Base-by-base conservation (phyloP, 2,888 invertebrate genomes). In the Pachycephus smyrnensis region DNA sequence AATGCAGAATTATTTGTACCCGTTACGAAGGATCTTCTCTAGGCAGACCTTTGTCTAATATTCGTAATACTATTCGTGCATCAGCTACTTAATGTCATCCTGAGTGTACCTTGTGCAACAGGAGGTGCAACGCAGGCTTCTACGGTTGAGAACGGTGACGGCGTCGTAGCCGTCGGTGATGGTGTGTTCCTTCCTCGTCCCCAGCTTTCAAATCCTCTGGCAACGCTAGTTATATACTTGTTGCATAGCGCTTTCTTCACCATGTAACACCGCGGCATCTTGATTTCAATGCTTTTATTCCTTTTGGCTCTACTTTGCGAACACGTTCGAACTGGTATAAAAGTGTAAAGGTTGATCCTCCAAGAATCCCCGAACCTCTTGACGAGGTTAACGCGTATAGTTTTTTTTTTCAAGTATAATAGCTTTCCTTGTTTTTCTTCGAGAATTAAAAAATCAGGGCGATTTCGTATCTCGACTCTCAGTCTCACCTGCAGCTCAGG, bases 231-330 rank as follows among this genome's bases (percentile, higher is more conserved):
- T 84, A 90, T 89, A 82, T 92, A 92, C 90, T 92, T 92, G 91
- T 91, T 92, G 92, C 93, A 93, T 89, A 93, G 92, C 79, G 91
- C 90, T 91, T 95, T 95, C 93, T 95, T 95, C 88, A 95, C 95
- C 95, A 95, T 95, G 90, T 95, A 95, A 90, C 95, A 95, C 89
- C 95, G 95, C 92, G 95, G 95, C 95, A 95, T 95, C 88, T 92
- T 93, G 92, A 31, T 33, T 23, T 33, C 31, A 33, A 23, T 71
- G 4, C 71, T 33, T 71, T 31, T 31, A 31, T 31, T 33, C 32
- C 71, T 33, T 31, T 12, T 23, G 31, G 12, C 32, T 30, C 12
- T 33, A 71, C 31, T 71, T 71, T 31, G 55, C 33, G 12, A 71
- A 71, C 71, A 33, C 32, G 33, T 71, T 71, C 33, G 36, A 36